These are phyloP conservation scores for Megalurothrips usitatus DNA, from an alignment of 2,888 invertebrate species.

Conservation along the genomic window DNA sequence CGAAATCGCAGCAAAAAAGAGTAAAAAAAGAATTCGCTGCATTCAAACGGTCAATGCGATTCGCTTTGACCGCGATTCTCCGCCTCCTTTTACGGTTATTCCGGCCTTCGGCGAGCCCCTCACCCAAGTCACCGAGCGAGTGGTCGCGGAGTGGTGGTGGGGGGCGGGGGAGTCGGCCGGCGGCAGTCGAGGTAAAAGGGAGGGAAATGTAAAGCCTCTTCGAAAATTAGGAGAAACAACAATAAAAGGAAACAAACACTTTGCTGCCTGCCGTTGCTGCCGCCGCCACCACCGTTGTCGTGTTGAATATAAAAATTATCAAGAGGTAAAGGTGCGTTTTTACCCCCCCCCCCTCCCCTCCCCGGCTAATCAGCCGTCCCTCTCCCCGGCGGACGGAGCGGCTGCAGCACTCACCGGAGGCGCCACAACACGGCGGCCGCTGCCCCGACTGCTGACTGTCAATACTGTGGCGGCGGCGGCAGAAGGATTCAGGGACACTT, in stretches of 20 bases:
- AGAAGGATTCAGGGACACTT: constrained; percentile 16
- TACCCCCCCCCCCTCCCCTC: too few relatives aligned
- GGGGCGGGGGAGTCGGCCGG: not conserved
- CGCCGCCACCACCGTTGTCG: not conserved
- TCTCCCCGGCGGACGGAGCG: too few relatives aligned
- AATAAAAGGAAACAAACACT: not conserved
- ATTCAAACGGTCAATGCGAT: too few relatives aligned
- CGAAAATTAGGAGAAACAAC: not conserved
- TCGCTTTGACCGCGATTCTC: too few relatives aligned
- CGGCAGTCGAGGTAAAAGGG: not conserved
- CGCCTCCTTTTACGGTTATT: too few relatives aligned
- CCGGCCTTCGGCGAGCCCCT: not conserved
- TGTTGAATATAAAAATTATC: constrained; percentile 14
- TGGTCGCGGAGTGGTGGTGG: not conserved
- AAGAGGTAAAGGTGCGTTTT: not conserved
- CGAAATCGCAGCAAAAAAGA: too few relatives aligned
- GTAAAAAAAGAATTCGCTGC: too few relatives aligned
- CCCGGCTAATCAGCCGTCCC: too few relatives aligned
- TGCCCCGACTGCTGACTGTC: not conserved
- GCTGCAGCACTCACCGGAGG: not conserved
- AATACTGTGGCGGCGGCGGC: not conserved
- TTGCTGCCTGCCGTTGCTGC: not conserved
- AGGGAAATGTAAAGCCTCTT: not conserved
- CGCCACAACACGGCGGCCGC: not conserved
- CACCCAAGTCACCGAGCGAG: not conserved